Base-by-base conservation (phyloP, 2,797 vertebrate species). In the Ispidina picta region DNA sequence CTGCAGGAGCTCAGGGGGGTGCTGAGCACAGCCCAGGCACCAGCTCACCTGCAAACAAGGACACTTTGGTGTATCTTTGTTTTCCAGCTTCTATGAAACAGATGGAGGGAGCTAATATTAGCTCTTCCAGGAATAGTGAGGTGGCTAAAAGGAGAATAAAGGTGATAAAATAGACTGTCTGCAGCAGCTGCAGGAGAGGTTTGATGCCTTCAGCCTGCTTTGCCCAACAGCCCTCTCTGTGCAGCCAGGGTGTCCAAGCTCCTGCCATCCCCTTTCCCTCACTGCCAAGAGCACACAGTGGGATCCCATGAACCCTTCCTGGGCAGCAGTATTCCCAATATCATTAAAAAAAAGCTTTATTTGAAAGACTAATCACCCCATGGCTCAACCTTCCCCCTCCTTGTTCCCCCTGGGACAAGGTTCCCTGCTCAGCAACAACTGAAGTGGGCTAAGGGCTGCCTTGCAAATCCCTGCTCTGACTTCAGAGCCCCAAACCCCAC, bases 81-180 rank as follows among this genome's bases (percentile, higher is more conserved):
- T 95, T 94, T 86, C 68, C 75, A 64, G 71, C 52, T 93, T 88
- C 89, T 75, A 86, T 91, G 92, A 95, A 95, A 93, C 43, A 71
- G 86, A 83, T 12, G 28, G 83, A 44, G 39, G 14, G 11, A 94
- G 76, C 88, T 94, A 96, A 94, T 94, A 86, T 96, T 95, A 94
- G 93, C 92, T 89, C 48, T 93, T 93, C 96, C 94, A 94, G 85
- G 96, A 96, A 97, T 96, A 96, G 89, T 66, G 56, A 73, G 41
- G 48, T 75, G 86, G 87, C 93, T 94, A 97, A 91, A 95, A 96
- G 89, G 83, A 90, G 94, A 93, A 94, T 71, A 92, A 94, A 94
- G 93, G 92, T 92, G 95, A 92, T 85, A 84, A 93, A 95, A 72
- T 9, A 94, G 91, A 54, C 79, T 59, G 70, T 71, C 92, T 92